Evolutionary conservation across 2,797 vertebrate genomes (phyloP), one percentile per base, ranked within the genome.

Genomic region (Sphaeramia orbicularis): DNA sequence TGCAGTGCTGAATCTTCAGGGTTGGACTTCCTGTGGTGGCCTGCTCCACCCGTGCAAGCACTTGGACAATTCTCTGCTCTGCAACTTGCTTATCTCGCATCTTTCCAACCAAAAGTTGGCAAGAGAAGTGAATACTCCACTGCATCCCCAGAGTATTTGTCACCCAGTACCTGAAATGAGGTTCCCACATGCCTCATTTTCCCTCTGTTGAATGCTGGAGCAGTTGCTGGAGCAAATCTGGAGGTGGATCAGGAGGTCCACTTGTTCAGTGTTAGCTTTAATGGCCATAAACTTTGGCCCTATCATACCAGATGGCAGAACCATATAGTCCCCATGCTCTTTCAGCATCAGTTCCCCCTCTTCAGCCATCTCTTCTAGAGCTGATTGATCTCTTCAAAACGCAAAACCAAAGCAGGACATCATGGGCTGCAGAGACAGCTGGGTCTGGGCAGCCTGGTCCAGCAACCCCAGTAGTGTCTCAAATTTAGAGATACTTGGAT

Each of bases 371-470:
- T 97, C 96, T 78, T 95, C 95, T 35, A 99, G 74, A 35, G 95
- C 95, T 93, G 94, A 87, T 95, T 96, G 84, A 96, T 93, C 87
- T 97, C 95, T 38, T 98, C 95, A 3, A 94, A 96, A 49, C 91
- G 92, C 48, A 95, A 63, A 15, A 94, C 65, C 3, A 98, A 76
- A 68, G 95, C 94, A 62, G 19, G 83, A 88, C 38, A 96, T 91
- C 91, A 95, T 92, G 56, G 96, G 95, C 80, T 95, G 94, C 3
- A 98, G 83, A 47, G 95, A 94, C 59, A 94, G 81, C 51, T 95
- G 95, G 1, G 96, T 96, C 73, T 96, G 94, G 12, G 94, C 88
- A 6, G 95, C 95, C 64, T 95, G 96, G 41, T 90, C 93, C 37
- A 95, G 71, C 75, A 98, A 87, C 4, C 65, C 71, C 76, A 98